Conservation (phyloP, 2,797 vertebrate species). For the Propithecus deckenii region DNA sequence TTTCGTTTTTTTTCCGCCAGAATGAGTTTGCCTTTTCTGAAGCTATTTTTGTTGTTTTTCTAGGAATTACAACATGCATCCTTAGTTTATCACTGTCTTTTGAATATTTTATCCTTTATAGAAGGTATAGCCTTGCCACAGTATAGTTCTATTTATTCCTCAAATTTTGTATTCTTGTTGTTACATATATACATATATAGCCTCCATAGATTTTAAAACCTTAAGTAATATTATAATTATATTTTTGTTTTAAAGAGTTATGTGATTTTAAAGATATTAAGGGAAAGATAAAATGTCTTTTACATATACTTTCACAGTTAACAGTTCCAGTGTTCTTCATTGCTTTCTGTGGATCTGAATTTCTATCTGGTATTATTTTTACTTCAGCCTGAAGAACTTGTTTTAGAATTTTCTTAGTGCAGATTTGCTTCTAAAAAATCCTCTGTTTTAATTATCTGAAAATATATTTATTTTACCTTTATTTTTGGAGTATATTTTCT, state of each 20-base stretch:
- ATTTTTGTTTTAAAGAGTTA: neutral
- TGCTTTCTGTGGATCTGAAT: neutral
- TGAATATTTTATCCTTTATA: neutral
- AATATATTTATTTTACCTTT: neutral
- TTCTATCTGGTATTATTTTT: neutral
- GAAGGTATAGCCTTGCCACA: neutral
- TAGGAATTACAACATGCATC: neutral
- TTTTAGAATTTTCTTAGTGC: conserved; percentile 40
- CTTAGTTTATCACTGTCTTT: neutral
- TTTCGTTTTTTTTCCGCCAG: too few species aligned
- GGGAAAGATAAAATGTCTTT: neutral
- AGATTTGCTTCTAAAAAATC: neutral
- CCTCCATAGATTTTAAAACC: neutral
- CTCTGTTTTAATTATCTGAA: neutral
- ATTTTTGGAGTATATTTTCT: conserved; percentile 13
- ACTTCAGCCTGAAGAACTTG: neutral
- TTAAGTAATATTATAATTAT: neutral
- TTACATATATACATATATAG: neutral
- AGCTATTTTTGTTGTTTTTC: neutral
- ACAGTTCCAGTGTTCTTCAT: too few species aligned
- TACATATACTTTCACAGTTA: neutral
- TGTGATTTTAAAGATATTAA: neutral
- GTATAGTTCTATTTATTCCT: neutral
- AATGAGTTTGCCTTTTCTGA: too few species aligned
- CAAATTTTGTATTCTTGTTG: neutral